phyloP scores from a whole-genome alignment of 2,797 vertebrate genomes.

The Coccyzus lansbergi region DNA sequence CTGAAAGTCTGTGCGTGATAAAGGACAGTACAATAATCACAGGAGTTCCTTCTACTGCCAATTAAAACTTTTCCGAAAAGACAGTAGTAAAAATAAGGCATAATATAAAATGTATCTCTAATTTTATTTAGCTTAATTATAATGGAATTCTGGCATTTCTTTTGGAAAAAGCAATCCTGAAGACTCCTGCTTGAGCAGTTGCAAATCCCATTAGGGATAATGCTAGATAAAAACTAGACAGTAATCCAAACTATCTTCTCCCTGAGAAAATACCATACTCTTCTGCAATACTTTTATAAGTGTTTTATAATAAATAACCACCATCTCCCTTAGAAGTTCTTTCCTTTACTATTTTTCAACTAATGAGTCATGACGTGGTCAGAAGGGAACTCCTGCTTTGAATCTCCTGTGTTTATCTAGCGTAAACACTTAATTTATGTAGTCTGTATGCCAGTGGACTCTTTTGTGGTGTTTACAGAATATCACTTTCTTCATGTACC shows the following conservation, averaged over 20 bases:
- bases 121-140: not conserved
- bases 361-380: not conserved
- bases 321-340: not conserved
- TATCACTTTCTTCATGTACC: not conserved
- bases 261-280: not conserved
- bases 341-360: not conserved
- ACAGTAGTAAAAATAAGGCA: not conserved
- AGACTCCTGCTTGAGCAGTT: not conserved
- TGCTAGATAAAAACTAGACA: not conserved
- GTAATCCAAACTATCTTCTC: not conserved
- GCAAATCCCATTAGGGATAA: not conserved
- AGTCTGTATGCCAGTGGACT: not conserved
- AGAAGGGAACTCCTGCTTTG: not conserved
- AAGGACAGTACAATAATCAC: not conserved
- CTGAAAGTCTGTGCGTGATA: not conserved
- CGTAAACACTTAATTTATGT: not conserved
- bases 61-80: not conserved
- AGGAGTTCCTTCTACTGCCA: not conserved
- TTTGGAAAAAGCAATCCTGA: not conserved
- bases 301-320: not conserved
- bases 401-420: not conserved
- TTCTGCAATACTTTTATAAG: not conserved
- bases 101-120: not conserved
- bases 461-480: not conserved
- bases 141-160: not conserved